A percentile compares a stretch with the other conserved stretches of the same genome.
Conservation (phyloP, 2,113 vertebrate species). For the Fukomys damarensis region DNA sequence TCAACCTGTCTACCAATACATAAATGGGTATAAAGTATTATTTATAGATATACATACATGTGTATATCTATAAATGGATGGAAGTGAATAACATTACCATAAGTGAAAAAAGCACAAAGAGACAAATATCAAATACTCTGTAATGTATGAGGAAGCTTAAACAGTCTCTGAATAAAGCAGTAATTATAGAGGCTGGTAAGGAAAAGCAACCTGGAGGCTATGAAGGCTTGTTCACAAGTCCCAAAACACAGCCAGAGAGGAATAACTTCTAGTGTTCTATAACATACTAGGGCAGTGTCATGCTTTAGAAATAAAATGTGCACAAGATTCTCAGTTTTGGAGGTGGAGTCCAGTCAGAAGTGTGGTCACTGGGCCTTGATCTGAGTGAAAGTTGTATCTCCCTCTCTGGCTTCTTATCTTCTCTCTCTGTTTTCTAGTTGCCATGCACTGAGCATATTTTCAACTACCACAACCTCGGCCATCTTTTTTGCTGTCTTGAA, state of each 20-base stretch:
- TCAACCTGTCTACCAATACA: neutral
- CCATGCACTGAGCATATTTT: too few species aligned
- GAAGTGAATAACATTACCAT: neutral
- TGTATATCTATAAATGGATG: neutral
- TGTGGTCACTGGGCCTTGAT: too few species aligned
- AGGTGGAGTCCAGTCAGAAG: too few species aligned
- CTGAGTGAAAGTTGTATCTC: too few species aligned
- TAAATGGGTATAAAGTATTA: neutral
- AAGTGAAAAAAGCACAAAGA: neutral
- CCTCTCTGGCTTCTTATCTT: too few species aligned
- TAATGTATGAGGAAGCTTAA: neutral
- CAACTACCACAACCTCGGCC: too few species aligned
- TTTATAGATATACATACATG: too few species aligned
- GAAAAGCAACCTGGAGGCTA: fast-evolving
- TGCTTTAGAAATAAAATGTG: too few species aligned
- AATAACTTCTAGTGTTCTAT: neutral
- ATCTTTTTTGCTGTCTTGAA: too few species aligned
- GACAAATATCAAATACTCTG: neutral
- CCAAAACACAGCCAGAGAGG: neutral
- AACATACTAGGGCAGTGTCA: too few species aligned
- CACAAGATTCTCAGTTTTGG: too few species aligned
- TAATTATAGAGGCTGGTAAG: neutral
- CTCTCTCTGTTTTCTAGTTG: too few species aligned
- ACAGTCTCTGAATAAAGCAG: neutral
- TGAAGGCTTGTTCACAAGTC: neutral